Evolutionary conservation across 1,140 invertebrate species (phyloP).

Genomic region (Halictus rubicundus): DNA sequence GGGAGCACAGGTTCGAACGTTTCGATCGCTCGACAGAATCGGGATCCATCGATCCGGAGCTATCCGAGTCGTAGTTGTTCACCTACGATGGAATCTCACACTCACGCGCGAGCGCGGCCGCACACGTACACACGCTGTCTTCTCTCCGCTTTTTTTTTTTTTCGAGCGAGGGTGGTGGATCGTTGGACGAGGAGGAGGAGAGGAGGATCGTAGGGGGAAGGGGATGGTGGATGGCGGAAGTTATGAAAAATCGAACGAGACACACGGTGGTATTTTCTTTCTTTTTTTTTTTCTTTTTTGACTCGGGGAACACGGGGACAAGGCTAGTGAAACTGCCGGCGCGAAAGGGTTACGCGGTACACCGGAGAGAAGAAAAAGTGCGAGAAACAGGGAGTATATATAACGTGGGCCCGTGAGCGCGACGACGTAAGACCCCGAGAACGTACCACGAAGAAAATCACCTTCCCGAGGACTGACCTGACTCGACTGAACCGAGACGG

Average conservation of each 20-base stretch:
- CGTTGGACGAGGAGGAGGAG: too few relatives aligned
- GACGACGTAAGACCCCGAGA: constrained; percentile 51
- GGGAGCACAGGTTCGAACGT: neutral
- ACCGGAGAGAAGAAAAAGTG: constrained; percentile 35
- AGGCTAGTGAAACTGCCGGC: too few relatives aligned
- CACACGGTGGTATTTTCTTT: too few relatives aligned
- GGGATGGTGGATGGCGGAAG: too few relatives aligned
- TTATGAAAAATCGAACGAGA: too few relatives aligned
- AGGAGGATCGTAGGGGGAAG: too few relatives aligned
- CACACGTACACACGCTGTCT: too few relatives aligned
- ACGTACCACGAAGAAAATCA: constrained; percentile 63
- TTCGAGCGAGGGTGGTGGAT: too few relatives aligned
- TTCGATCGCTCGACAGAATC: neutral
- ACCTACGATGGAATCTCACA: neutral
- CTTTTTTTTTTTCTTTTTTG: too few relatives aligned
- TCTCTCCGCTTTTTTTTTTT: too few relatives aligned
- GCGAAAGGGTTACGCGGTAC: neutral
- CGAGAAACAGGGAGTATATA: constrained; percentile 15
- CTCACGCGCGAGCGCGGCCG: neutral
- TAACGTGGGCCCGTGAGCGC: constrained; percentile 45
- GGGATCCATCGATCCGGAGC: neutral
- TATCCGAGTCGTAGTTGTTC: neutral
- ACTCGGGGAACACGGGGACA: too few relatives aligned
- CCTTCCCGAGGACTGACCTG: constrained; percentile 77
- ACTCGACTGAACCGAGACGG: constrained; percentile 76